Evolutionary conservation across 2,797 vertebrate genomes (phyloP), one percentile per base, ranked within the genome.

Genomic region (Parauchenoglanis ngamensis): DNA sequence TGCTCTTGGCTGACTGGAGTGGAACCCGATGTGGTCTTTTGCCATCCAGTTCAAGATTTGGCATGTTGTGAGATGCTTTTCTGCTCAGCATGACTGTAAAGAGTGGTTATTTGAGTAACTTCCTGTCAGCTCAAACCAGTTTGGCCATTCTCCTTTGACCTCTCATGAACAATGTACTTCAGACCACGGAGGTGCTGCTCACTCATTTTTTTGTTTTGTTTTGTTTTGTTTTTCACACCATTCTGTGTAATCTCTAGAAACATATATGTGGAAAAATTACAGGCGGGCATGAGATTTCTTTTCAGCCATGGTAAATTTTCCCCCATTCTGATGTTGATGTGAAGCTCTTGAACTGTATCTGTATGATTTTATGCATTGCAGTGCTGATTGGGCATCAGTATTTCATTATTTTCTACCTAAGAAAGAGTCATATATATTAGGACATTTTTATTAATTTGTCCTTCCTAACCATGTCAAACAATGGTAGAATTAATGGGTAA

Each of bases 21-120:
- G 25, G 25, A 49, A 75, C 1, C 72, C 25, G 10, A 73, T 7
- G 49, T 57, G 15, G 17, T 31, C 7, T 78, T 35, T 78, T 25
- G 21, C 23, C 49, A 73, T 73, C 40, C 40, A 73, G 19, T 10
- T 46, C 44, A 54, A 31, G 2, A 31, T 54, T 54, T 77, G 52
- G 75, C 15, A 56, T 77, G 72, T 76, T 76, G 8, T 10, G 17
- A 56, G 7, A 79, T 35, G 76, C 76, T 57, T 79, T 59, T 79
- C 54, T 21, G 19, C 28, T 73, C 40, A 73, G 12, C 19, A 35
- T 4, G 1, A 19, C 54, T 57, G 28, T 31, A 56, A 46, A 49
- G 3, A 70, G 11, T 31, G n/a, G 28, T 31, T 57, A 57, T 21
- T 11, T 11, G 17, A 57, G 28, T 79, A 46, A 28, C 65, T 75